Percentiles rank a stretch among this genome's conserved stretches.
Conservation (phyloP, 2,888 invertebrate genomes). For the Incurvaria masculella region DNA sequence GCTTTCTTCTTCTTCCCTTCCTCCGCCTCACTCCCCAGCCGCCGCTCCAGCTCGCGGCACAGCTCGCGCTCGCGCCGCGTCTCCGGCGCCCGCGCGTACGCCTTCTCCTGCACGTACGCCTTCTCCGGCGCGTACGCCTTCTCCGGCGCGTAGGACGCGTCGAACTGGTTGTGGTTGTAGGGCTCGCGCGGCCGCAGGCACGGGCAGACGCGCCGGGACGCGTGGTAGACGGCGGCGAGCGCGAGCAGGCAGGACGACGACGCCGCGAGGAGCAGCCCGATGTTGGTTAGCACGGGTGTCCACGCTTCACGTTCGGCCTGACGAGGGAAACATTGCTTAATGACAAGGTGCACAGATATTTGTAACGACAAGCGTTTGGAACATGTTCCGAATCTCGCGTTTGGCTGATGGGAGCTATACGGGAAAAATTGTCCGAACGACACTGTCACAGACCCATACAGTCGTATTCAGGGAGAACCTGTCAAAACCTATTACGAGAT, state of each 20-base stretch:
- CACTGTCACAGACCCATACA: no score
- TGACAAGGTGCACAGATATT: no score
- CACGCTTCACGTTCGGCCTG: constrained; percentile 55
- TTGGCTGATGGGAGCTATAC: no score
- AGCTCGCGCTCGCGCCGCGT: constrained; percentile 30
- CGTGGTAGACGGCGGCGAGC: constrained; percentile 49
- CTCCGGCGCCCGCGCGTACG: constrained; percentile 23
- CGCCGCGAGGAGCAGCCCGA: constrained; percentile 59
- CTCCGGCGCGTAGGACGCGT: constrained; percentile 32
- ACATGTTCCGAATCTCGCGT: no score
- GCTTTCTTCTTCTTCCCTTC: constrained; percentile 33
- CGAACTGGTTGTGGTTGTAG: constrained; percentile 53
- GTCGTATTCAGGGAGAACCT: no score
- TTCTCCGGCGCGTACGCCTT: constrained; percentile 29
- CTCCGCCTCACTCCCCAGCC: constrained; percentile 32
- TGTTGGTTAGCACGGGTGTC: constrained; percentile 61
- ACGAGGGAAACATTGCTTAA: no score
- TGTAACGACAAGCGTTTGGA: no score
- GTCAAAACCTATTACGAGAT: no score
- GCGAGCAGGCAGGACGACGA: constrained; percentile 56
- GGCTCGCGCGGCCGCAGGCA: constrained; percentile 51
- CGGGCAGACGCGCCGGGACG: constrained; percentile 53
- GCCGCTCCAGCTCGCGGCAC: constrained; percentile 38
- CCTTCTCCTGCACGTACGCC: constrained; percentile 36
- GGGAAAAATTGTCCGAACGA: no score